Base-by-base conservation (phyloP, 1,140 invertebrate genomes). In the Nebria ingens region DNA sequence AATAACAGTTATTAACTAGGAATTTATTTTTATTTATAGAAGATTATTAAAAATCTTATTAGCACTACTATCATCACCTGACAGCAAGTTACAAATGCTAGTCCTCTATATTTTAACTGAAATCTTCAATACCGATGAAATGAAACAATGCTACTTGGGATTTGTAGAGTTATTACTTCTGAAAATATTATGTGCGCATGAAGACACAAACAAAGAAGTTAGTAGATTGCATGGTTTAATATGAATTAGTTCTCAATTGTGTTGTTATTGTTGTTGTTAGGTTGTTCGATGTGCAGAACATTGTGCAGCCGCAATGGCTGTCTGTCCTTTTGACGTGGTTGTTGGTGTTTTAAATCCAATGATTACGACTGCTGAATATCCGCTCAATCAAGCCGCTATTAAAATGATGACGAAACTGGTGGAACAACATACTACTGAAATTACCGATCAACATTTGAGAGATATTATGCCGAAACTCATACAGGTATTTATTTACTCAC, bases 361-460 rank as follows among this genome's bases (percentile, higher is more conserved):
- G 55, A 92, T 96, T 59, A 82, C 85, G 19, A 91, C 90, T 3
- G 86, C 84, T 63, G 81, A 86, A 21, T 92, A 82, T 74, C 92
- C 93, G 0, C 80, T 87, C 57, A 91, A 92, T 65, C 80, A 93
- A 66, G 91, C 89, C 59, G 92, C 92, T 49, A 87, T 97, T 20
- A 97, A 97, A 77, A 91, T 95, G 78, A 76, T 96, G 52, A 89
- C 87, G 0, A 91, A 91, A 72, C 79, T 94, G 15, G 81, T 89
- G 22, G 85, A 89, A 67, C 79, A 83, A 49, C 76, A 84, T 60
- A 78, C 81, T 1, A 64, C 74, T 13, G 80, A 88, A 55, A 77
- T 85, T 3, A 82, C 87, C 21, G 81, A 91, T 63, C 79, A 85
- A 51, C 79, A 84, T 64, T 75, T 96, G 40, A 74, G 81, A 0